phyloP scores from a whole-genome alignment of 2,888 invertebrate species.

The Lumbricus terrestris region DNA sequence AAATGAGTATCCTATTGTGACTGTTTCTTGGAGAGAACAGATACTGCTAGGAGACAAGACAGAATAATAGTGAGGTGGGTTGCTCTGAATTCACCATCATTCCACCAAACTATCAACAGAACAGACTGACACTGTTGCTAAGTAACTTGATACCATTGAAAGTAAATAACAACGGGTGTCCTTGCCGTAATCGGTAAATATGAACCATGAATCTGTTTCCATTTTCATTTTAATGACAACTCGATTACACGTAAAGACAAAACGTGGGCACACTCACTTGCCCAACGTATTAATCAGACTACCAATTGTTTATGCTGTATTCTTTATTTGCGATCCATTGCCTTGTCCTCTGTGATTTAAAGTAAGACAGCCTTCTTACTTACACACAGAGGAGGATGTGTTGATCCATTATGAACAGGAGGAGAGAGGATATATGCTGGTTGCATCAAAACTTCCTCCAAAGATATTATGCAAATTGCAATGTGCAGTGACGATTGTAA shows the following conservation, averaged over 20 bases:
- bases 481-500: background rate
- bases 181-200: background rate
- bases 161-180: background rate
- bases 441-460: background rate
- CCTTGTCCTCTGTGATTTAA: too few relatives aligned
- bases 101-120: background rate
- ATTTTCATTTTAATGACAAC: background rate
- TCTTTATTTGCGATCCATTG: too few relatives aligned
- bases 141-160: background rate
- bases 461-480: background rate
- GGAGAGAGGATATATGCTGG: background rate
- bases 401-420: background rate
- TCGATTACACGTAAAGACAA: background rate
- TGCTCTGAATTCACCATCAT: too few relatives aligned
- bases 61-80: too few relatives aligned
- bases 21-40: too few relatives aligned
- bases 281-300: background rate
- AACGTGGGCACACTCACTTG: background rate
- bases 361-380: background rate
- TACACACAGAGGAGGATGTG: background rate
- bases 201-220: background rate
- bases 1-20: too few relatives aligned
- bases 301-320: background rate
- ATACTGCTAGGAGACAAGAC: too few relatives aligned
- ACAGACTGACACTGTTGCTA: background rate